Base-by-base conservation (phyloP, 2,888 invertebrate species). In the Proisotoma minuta region DNA sequence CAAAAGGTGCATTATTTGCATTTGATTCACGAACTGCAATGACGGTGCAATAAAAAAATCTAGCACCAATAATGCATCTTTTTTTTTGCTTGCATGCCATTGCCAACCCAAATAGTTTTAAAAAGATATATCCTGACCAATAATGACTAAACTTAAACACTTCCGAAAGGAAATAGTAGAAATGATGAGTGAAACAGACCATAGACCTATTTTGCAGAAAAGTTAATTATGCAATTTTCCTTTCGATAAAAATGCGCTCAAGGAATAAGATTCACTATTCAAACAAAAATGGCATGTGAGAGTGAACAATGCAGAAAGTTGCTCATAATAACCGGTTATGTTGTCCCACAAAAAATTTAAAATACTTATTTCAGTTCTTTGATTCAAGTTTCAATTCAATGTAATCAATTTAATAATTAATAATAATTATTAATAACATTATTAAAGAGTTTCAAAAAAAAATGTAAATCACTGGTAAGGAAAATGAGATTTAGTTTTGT, bases 241-340 rank as follows among this genome's bases (percentile, higher is more conserved):
- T 54, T 54, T 29, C 29, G 18, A 43, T 12, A 12, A 5, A n/a
- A 12, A 5, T n/a, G 10, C 20, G 52, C 27, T 8, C 26, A 24
- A 5, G 3, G 12, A 52, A 27, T 52, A 15, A 27, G 4, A 52
- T 5, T 23, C 49, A 49, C 24, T 12, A 3, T 23, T 49, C 24
- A 5, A 23, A 23, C 20, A 49, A 49, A n/a, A n/a, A 15, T 34
- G 34, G 20, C 43, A 54, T 39, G 28, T n/a, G 53, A 54, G 53
- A 54, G 53, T 54, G 53, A 54, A 54, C 29, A 29, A 54, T 27
- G 29, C 22, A 39, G 53, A 54, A 54, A 54, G 53, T 39, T 50
- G 50, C 23, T 54, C 34, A 28, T 4, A 8, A 28, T 22, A 50
- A 54, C 53, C 53, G 53, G 53, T 54, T 54, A 20, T 12, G 20